Conservation (phyloP, 2,113 vertebrate genomes). For the Pygoscelis adeliae region DNA sequence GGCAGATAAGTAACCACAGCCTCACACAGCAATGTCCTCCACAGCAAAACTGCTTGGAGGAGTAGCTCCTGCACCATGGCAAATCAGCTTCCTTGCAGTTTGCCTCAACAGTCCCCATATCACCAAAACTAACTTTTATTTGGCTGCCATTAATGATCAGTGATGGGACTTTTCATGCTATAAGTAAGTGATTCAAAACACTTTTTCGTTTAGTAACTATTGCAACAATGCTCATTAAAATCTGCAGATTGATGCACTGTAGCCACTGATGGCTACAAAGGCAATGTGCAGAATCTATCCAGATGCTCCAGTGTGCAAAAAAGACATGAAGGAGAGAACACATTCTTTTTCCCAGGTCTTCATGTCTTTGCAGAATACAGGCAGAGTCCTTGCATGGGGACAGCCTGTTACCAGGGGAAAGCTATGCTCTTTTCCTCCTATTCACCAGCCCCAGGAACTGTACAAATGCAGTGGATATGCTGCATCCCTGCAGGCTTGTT, state of each 20-base stretch:
- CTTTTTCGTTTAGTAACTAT: background rate
- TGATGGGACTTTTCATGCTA: background rate
- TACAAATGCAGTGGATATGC: background rate
- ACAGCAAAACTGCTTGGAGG: background rate
- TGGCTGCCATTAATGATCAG: background rate
- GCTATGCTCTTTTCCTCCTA: background rate
- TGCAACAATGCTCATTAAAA: background rate
- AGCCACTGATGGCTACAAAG: background rate
- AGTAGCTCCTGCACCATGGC: background rate
- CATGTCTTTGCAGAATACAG: background rate
- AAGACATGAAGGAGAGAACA: background rate
- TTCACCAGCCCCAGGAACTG: background rate
- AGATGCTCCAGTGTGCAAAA: background rate
- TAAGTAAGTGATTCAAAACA: background rate
- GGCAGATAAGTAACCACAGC: background rate
- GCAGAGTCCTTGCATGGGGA: background rate
- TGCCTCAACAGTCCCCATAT: background rate
- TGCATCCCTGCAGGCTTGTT: background rate
- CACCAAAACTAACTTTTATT: background rate
- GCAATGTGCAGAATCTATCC: background rate
- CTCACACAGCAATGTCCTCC: background rate
- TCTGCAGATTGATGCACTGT: too few relatives aligned
- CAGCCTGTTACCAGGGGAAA: background rate
- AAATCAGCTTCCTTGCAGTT: background rate
- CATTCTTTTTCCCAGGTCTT: background rate